phyloP scores from a whole-genome alignment of 2,888 invertebrate species.

The Drosophila limbata region DNA sequence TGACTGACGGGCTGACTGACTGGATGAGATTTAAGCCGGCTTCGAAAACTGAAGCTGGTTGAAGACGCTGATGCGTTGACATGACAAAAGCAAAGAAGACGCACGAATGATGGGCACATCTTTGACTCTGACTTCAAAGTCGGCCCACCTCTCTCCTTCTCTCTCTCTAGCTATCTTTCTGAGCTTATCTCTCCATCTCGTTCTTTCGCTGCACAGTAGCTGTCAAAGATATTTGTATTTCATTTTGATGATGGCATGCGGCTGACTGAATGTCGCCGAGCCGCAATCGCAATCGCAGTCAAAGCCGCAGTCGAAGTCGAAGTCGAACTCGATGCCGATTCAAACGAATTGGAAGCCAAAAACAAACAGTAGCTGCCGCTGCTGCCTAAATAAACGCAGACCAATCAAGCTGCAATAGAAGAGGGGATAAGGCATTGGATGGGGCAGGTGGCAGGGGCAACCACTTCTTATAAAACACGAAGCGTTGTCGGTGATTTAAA shows the following conservation, averaged over 20 bases:
- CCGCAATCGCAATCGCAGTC: constrained; percentile 13
- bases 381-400: constrained; percentile 76
- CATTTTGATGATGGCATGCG: constrained; percentile 79
- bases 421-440: not conserved
- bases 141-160: constrained; percentile 41
- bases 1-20: constrained; percentile 16
- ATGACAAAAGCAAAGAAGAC: constrained; percentile 75
- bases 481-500: constrained; percentile 74
- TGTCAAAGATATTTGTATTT: constrained; percentile 83
- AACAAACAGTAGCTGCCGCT: constrained; percentile 69
- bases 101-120: constrained; percentile 70
- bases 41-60: constrained; percentile 32
- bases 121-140: constrained; percentile 70
- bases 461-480: constrained; percentile 55
- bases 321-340: constrained; percentile 55
- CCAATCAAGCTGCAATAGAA: constrained; percentile 59
- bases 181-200: constrained; percentile 3
- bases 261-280: constrained; percentile 72
- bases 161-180: constrained; percentile 2
- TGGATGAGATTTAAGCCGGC: constrained; percentile 69
- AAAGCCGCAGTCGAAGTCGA: constrained; percentile 37
- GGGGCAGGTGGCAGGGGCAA: constrained; percentile 12
- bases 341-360: constrained; percentile 75
- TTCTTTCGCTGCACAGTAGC: constrained; percentile 65
- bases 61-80: constrained; percentile 54